Conservation (phyloP, 2,797 vertebrate genomes). For the Hybognathus amarus region DNA sequence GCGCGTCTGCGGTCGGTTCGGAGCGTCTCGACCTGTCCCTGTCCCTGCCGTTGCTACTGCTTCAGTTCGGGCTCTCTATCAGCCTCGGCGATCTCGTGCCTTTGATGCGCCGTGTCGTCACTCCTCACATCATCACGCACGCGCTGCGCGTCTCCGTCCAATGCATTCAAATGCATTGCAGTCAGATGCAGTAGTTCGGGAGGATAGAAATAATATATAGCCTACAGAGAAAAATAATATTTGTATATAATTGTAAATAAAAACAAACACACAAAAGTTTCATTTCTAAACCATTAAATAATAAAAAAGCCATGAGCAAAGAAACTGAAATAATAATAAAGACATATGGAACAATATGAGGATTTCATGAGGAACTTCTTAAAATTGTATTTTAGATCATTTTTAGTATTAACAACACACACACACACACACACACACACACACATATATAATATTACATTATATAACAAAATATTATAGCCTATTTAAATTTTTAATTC, state of each 20-base stretch:
- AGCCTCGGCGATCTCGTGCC: slow-evolving; percentile 72
- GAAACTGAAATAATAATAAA: neutral
- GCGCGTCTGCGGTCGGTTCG: slow-evolving; percentile 79
- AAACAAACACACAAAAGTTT: neutral
- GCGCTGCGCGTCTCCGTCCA: slow-evolving; percentile 41
- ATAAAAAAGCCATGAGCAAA: neutral
- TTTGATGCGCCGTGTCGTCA: slow-evolving; percentile 71
- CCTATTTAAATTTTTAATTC: no score
- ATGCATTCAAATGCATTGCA: slow-evolving; percentile 39
- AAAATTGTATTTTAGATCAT: neutral
- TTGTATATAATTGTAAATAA: neutral
- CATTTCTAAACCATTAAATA: neutral
- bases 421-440: no score
- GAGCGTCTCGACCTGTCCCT: slow-evolving; percentile 83
- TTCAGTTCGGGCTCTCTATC: slow-evolving; percentile 78
- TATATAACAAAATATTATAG: no score
- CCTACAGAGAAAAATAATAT: neutral
- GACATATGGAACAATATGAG: neutral
- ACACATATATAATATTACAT: no score
- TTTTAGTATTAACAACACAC: no score
- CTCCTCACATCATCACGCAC: slow-evolving; percentile 68
- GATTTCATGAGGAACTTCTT: neutral
- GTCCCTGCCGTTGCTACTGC: slow-evolving; percentile 72
- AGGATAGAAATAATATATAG: neutral
- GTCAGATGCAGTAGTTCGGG: slow-evolving; percentile 27